Percentiles rank a stretch among this genome's conserved stretches.
Evolutionary conservation across 1,140 invertebrate genomes (phyloP).

Genomic region (Rhynchophorus ferrugineus): DNA sequence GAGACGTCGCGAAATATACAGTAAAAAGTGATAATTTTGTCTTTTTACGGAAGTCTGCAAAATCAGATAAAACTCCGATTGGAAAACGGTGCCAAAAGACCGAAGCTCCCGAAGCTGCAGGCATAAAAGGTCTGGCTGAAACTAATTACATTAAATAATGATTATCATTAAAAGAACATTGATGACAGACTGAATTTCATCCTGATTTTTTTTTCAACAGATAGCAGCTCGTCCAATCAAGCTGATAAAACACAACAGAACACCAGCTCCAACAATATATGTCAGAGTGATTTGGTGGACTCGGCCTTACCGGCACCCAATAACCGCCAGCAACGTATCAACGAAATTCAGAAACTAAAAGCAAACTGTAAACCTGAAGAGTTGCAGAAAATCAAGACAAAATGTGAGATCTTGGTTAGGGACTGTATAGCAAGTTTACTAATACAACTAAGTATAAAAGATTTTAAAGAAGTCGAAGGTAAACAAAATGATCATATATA

Average conservation of each 20-base stretch:
- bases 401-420: constrained; percentile 51
- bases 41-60: constrained; percentile 19
- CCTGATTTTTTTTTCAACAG: constrained; percentile 21
- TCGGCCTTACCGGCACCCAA: constrained; percentile 56
- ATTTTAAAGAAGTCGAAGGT: constrained; percentile 83
- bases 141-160: not conserved
- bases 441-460: constrained; percentile 68
- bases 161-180: not conserved
- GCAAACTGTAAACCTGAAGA: constrained; percentile 76
- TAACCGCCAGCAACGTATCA: constrained; percentile 55
- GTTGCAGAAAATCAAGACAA: constrained; percentile 61
- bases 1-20: constrained; percentile 37
- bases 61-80: not conserved
- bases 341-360: constrained; percentile 62
- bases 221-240: constrained; percentile 25
- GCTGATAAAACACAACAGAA: constrained; percentile 36
- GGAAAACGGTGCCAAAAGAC: constrained; percentile 35
- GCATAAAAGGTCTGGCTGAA: constrained; percentile 22
- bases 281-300: constrained; percentile 59
- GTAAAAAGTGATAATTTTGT: constrained; percentile 28
- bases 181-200: not conserved
- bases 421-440: constrained; percentile 73
- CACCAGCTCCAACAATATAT: constrained; percentile 40
- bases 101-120: constrained; percentile 27
- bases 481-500: too few relatives aligned